phyloP scores from a whole-genome alignment of 1,140 invertebrate genomes.

The Leptinotarsa lineolata region DNA sequence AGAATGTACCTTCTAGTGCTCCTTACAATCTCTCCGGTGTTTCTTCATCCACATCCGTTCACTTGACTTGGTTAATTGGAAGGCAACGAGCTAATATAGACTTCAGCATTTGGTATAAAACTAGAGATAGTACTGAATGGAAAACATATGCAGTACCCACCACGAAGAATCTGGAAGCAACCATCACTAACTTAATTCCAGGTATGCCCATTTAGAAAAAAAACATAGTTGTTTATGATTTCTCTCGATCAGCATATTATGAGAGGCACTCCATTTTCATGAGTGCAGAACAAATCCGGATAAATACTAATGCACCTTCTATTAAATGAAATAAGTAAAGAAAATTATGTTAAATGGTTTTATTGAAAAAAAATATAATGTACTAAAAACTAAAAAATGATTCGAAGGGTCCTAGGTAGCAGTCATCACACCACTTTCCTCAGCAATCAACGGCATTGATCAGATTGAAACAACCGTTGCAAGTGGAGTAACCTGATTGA shows the following conservation, averaged over 20 bases:
- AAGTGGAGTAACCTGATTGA: too few species aligned
- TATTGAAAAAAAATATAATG: too few species aligned
- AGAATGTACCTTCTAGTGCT: slow-evolving; percentile 84
- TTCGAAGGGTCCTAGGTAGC: too few species aligned
- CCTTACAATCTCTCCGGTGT: slow-evolving; percentile 87
- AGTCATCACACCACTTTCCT: too few species aligned
- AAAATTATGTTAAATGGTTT: too few species aligned
- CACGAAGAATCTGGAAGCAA: slow-evolving; percentile 74
- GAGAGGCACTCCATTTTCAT: too few species aligned
- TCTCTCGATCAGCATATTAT: background rate
- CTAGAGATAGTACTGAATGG: slow-evolving; percentile 75
- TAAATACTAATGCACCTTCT: too few species aligned
- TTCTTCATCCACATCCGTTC: slow-evolving; percentile 76
- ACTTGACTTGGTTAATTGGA: slow-evolving; percentile 84
- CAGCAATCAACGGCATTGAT: too few species aligned
- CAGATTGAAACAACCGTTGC: too few species aligned
- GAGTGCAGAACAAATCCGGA: too few species aligned
- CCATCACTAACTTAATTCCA: slow-evolving; percentile 75
- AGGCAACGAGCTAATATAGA: slow-evolving; percentile 80
- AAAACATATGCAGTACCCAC: slow-evolving; percentile 71
- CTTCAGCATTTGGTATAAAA: slow-evolving; percentile 84
- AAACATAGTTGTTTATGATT: background rate
- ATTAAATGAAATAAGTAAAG: too few species aligned
- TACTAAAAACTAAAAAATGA: too few species aligned
- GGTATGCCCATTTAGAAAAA: slow-evolving; percentile 53